Conservation (phyloP, 2,888 invertebrate genomes). For the Nephrotoma guestfalica region DNA sequence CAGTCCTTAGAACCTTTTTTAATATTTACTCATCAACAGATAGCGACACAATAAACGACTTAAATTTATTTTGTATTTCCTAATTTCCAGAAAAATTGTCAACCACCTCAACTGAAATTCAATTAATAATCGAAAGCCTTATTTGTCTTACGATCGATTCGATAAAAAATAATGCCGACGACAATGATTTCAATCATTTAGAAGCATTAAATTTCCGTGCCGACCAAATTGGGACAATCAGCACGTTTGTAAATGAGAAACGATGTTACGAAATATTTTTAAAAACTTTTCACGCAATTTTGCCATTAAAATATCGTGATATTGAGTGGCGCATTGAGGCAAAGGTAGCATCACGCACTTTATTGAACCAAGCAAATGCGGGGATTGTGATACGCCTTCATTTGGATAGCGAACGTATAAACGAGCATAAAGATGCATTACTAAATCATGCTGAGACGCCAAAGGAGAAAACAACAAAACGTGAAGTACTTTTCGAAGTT, state of each 20-base stretch:
- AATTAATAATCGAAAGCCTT: constrained; percentile 48
- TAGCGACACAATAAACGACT: neutral
- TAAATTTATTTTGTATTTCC: neutral
- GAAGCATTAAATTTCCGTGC: constrained; percentile 19
- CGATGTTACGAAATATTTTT: constrained; percentile 23
- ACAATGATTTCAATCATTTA: constrained; percentile 17
- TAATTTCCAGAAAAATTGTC: constrained; percentile 34
- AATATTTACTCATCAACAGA: neutral
- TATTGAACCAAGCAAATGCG: constrained; percentile 42
- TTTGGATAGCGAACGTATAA: constrained; percentile 30
- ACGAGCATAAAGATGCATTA: constrained; percentile 26
- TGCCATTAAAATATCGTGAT: constrained; percentile 32
- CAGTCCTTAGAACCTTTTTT: neutral
- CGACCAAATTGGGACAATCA: constrained; percentile 17
- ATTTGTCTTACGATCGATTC: constrained; percentile 58
- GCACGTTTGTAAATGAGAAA: neutral
- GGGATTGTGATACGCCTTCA: constrained; percentile 42
- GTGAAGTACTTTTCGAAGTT: constrained; percentile 37
- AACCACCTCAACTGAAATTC: constrained; percentile 34
- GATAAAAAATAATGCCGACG: constrained; percentile 49
- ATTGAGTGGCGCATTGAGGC: constrained; percentile 54
- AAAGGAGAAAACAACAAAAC: constrained; percentile 23
- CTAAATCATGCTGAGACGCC: constrained; percentile 12
- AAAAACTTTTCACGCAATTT: constrained; percentile 22
- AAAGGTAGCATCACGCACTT: constrained; percentile 42